phyloP scores from a whole-genome alignment of 2,113 vertebrate genomes.

The Mesocricetus auratus region DNA sequence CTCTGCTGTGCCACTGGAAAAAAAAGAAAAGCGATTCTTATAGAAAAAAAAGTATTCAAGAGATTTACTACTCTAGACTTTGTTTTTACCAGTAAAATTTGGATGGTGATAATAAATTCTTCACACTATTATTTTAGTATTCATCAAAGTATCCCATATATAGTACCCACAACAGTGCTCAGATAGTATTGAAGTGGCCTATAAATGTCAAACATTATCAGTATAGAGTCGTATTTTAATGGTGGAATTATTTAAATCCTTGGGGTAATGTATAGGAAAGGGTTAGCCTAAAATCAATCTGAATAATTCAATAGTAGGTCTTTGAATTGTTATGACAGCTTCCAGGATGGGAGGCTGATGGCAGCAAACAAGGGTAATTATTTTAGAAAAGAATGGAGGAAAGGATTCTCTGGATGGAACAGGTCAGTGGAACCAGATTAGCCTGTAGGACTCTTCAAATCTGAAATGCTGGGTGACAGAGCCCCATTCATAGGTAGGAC shows the following conservation, averaged over 20 bases:
- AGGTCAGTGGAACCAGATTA: not conserved
- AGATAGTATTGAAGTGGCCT: not conserved
- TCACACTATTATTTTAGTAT: not conserved
- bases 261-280: not conserved
- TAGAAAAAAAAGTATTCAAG: not conserved
- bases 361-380: not conserved
- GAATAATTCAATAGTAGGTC: not conserved
- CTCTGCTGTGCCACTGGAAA: not conserved
- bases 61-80: not conserved
- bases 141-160: not conserved
- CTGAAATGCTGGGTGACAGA: not conserved
- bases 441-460: not conserved
- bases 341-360: not conserved
- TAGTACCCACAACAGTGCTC: not conserved
- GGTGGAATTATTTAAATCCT: constrained; percentile 31
- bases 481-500: not conserved
- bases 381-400: not conserved
- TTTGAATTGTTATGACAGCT: constrained; percentile 20
- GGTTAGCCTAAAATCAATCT: constrained; percentile 9
- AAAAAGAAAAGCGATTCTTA: not conserved
- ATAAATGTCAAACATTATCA: not conserved
- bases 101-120: not conserved
- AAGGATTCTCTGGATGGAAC: not conserved
- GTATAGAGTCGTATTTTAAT: not conserved
- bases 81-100: constrained; percentile 17